Conservation (phyloP, 2,888 invertebrate genomes). For the Toxonevra muliebris region DNA sequence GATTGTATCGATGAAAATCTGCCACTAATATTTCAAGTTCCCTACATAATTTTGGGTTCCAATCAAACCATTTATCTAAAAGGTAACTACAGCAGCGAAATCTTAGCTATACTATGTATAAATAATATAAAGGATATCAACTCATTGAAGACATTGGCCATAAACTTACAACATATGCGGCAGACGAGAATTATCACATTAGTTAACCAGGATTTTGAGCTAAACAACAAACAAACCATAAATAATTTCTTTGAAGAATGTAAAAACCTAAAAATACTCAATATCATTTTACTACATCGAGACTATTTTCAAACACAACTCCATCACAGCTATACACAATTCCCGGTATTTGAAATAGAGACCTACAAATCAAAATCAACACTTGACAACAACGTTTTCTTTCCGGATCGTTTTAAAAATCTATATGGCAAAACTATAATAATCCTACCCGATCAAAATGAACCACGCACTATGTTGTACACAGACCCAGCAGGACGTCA, state of each 20-base stretch:
- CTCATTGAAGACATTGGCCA: constrained; percentile 4
- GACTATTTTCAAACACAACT: constrained; percentile 10
- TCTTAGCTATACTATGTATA: constrained; percentile 14
- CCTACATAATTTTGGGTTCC: too few relatives aligned
- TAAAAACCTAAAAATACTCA: constrained; percentile 17
- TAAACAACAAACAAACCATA: not conserved
- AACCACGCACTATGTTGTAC: constrained; percentile 17
- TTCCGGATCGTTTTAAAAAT: constrained; percentile 17
- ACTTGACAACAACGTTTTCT: not conserved
- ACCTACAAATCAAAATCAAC: not conserved
- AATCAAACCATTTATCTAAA: too few relatives aligned
- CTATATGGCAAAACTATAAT: not conserved
- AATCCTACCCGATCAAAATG: constrained; percentile 19
- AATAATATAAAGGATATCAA: not conserved
- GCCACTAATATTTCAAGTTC: too few relatives aligned
- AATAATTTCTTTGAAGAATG: constrained; percentile 14
- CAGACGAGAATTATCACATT: not conserved
- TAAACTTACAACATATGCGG: constrained; percentile 13
- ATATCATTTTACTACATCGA: constrained; percentile 19
- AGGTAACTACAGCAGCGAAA: not conserved
- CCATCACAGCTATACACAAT: constrained; percentile 25
- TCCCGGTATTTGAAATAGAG: constrained; percentile 21
- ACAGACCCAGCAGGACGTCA: not conserved
- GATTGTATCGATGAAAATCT: too few relatives aligned
- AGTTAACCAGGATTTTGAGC: not conserved